Evolutionary conservation across 64 coral and sea anemone genomes (phyloP).

Genomic region (Dendronephthya gigantea): DNA sequence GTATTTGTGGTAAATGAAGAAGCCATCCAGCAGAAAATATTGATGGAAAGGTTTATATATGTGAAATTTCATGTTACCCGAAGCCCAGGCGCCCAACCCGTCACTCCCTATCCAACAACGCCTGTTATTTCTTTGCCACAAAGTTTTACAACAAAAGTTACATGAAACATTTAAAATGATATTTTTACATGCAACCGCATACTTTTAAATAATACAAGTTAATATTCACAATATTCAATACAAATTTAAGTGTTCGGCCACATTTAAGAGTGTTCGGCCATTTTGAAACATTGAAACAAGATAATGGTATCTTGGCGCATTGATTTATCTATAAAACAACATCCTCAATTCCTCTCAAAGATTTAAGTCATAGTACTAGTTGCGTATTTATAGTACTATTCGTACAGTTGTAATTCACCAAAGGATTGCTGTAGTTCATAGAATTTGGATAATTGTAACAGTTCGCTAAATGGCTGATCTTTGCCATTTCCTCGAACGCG

Average conservation of each 20-base stretch:
- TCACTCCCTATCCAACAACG: too few species aligned
- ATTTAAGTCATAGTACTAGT: background rate
- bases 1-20: too few species aligned
- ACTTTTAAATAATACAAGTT: slow-evolving; percentile 4
- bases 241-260: background rate
- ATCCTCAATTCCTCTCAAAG: background rate
- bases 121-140: too few species aligned
- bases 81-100: too few species aligned
- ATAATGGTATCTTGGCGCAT: too few species aligned
- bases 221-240: slow-evolving; percentile 13
- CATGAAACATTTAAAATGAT: background rate
- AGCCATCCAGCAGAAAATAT: too few species aligned
- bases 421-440: background rate
- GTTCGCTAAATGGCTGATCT: slow-evolving; percentile 12
- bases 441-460: background rate
- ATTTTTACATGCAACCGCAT: background rate
- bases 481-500: slow-evolving; percentile 5
- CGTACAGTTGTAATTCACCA: background rate
- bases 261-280: too few species aligned
- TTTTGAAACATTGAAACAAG: too few species aligned
- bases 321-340: too few species aligned
- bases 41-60: too few species aligned
- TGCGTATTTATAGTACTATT: background rate
- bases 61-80: too few species aligned
- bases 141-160: background rate